Evolutionary conservation across 2,888 invertebrate genomes (phyloP).

Genomic region (Thysanoteuthis rhombus): DNA sequence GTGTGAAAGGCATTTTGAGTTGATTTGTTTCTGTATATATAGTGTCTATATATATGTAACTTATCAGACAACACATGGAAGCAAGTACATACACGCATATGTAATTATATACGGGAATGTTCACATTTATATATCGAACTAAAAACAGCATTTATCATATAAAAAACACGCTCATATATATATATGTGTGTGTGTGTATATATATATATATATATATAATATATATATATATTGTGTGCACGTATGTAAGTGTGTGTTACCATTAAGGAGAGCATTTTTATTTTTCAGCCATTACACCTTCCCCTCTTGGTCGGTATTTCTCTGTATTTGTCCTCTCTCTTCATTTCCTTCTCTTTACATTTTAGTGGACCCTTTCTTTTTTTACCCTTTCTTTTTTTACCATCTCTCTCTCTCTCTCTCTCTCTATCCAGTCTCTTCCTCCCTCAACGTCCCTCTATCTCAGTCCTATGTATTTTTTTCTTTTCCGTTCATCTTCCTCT

Average conservation of each 20-base stretch:
- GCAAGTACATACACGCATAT: too few species aligned
- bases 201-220: not conserved
- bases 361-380: not conserved
- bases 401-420: not conserved
- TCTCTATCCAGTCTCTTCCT: not conserved
- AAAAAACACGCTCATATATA: not conserved
- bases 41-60: too few species aligned
- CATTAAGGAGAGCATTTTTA: too few species aligned
- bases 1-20: too few species aligned
- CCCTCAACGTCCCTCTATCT: not conserved
- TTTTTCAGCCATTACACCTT: too few species aligned
- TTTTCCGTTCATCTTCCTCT: not conserved
- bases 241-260: too few species aligned
- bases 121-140: too few species aligned
- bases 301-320: not conserved
- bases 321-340: not conserved
- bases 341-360: not conserved
- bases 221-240: not conserved
- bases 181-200: not conserved
- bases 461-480: not conserved
- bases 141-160: too few species aligned
- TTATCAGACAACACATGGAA: too few species aligned
- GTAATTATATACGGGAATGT: too few species aligned
- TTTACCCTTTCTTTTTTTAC: not conserved
- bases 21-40: too few species aligned